Conservation (phyloP, 2,113 vertebrate species). For the Bostrychus sinensis region DNA sequence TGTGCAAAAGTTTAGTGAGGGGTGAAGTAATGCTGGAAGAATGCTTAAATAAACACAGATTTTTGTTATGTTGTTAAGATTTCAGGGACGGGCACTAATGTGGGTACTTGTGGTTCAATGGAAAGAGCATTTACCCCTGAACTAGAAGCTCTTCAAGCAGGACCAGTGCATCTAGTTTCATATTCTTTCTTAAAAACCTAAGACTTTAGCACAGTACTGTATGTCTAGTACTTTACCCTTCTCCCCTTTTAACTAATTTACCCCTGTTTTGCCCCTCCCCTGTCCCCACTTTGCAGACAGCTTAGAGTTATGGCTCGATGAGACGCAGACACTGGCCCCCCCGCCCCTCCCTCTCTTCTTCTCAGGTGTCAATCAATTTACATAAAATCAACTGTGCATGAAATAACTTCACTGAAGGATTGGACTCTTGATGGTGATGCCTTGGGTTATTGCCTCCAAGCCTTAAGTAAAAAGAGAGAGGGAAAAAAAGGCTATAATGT, state of each 20-base stretch:
- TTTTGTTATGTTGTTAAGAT: too few species aligned
- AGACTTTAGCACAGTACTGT: not conserved
- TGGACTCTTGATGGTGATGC: slow-evolving; percentile 71
- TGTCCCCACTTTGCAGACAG: slow-evolving; percentile 62
- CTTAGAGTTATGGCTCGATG: slow-evolving; percentile 86
- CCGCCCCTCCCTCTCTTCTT: slow-evolving; percentile 18
- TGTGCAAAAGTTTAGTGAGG: not conserved
- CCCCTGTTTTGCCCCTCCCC: slow-evolving; percentile 48
- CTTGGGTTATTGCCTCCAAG: slow-evolving; percentile 70
- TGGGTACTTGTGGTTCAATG: too few species aligned
- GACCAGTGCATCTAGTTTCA: not conserved
- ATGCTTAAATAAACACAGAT: too few species aligned
- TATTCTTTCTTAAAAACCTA: not conserved
- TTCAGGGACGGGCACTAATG: too few species aligned
- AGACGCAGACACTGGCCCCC: slow-evolving; percentile 72
- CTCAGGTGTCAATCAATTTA: slow-evolving; percentile 92
- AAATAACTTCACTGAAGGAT: slow-evolving; percentile 86
- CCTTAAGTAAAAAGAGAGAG: slow-evolving; percentile 66
- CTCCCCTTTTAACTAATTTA: slow-evolving; percentile 44
- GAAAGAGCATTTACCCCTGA: too few species aligned
- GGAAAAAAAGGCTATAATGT: slow-evolving; percentile 63
- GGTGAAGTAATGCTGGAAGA: too few species aligned
- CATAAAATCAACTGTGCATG: slow-evolving; percentile 90
- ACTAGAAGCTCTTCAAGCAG: too few species aligned
- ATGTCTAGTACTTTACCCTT: slow-evolving; percentile 48